Base-by-base conservation (phyloP, 2,797 vertebrate genomes). In the Rachycentron canadum region DNA sequence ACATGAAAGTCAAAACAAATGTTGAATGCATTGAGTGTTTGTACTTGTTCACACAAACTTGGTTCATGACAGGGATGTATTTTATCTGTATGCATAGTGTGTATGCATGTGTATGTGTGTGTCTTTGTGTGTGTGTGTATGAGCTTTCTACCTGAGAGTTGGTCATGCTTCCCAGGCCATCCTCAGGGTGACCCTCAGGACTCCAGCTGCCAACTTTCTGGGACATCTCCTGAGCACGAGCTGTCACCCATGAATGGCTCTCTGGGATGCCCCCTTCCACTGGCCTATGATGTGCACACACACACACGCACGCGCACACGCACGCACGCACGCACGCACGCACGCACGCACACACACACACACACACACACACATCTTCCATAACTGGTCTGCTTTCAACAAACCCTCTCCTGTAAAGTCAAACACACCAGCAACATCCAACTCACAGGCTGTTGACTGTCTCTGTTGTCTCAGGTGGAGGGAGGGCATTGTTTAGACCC, bases 191-290 rank as follows among this genome's bases (percentile, higher is more conserved):
- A 68, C 93, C 95, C 84, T 98, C 98, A 0, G 97, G 97, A 86
- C 96, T 98, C 98, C 97, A 99, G 14, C 96, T 96, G 61, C 97
- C 97, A 0, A 94, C 97, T 79, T 95, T 97, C 94, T 97, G 96
- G 87, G 97, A 97, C 96, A 99, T 98, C 94, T 98, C 96, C 91
- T 97, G 97, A 41, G 98, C 98, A 19, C 97, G 94, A 62, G 95
- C 95, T 0, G 98, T 99, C 78, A 99, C 96, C 98, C 98, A 99
- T 0, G 98, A 99, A 5, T 96, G 96, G 79, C 97, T 98, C 69
- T 95, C 96, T 11, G 96, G 96, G 86, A 99, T 81, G 52, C 95
- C 92, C 13, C 95, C 92, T 38, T 96, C 96, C 9, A 96, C 96
- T 1, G 92, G 88, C 88, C 95, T 95, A 57, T 55, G 57, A 82